Percentiles rank a stretch among this genome's conserved stretches.
phyloP scores from a whole-genome alignment of 1,140 invertebrate genomes.

The Bombus sibiricus region DNA sequence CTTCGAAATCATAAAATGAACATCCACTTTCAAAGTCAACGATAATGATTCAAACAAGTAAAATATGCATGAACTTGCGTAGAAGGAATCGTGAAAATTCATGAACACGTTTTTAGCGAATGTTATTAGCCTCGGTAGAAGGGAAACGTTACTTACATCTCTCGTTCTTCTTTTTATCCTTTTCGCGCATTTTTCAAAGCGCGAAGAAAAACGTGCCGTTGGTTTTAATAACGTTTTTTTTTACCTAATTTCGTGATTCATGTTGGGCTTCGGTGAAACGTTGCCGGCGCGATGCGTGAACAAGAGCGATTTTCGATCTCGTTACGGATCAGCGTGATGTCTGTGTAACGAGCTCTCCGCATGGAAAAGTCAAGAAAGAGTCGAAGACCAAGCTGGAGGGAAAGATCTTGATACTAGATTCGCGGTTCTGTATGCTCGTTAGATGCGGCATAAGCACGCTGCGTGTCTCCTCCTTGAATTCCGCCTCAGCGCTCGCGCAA shows the following conservation, averaged over 20 bases:
- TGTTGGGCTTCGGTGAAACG: not conserved
- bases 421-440: constrained; percentile 51
- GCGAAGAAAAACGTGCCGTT: constrained; percentile 16
- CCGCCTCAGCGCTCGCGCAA: constrained; percentile 44
- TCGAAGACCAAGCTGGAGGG: constrained; percentile 11
- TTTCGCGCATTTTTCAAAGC: not conserved
- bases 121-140: constrained; percentile 32
- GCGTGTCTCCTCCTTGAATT: constrained; percentile 66
- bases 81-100: constrained; percentile 10
- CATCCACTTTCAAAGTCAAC: not conserved
- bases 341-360: constrained; percentile 12
- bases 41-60: not conserved
- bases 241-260: constrained; percentile 23
- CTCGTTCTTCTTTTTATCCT: not conserved
- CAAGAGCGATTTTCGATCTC: constrained; percentile 27
- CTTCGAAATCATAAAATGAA: not conserved
- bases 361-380: constrained; percentile 56
- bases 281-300: constrained; percentile 15
- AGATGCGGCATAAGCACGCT: constrained; percentile 64
- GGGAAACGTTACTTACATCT: not conserved
- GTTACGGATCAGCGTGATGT: constrained; percentile 35
- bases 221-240: constrained; percentile 1
- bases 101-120: not conserved
- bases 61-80: not conserved
- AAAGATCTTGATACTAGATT: constrained; percentile 67